Conservation (phyloP, 1,140 invertebrate genomes). For the Drosophila albomicans region DNA sequence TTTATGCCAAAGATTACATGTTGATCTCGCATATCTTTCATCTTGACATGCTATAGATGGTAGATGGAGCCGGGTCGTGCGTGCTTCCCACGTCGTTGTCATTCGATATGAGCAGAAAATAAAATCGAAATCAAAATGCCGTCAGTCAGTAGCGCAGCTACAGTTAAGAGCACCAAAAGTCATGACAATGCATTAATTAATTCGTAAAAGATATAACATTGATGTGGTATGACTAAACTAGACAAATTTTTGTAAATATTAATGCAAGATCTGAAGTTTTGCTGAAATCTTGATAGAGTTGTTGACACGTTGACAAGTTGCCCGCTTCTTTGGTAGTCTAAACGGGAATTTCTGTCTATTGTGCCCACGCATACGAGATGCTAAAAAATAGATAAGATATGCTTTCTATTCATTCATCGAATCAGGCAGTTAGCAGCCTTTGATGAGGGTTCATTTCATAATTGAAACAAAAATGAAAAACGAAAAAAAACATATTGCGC, state of each 20-base stretch:
- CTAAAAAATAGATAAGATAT: slow-evolving; percentile 57
- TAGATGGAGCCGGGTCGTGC: slow-evolving; percentile 53
- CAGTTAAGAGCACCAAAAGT: slow-evolving; percentile 33
- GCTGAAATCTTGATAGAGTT: slow-evolving; percentile 48
- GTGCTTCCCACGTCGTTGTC: slow-evolving; percentile 77
- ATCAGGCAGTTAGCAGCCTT: slow-evolving; percentile 58
- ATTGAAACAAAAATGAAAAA: slow-evolving; percentile 59
- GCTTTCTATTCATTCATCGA: slow-evolving; percentile 47
- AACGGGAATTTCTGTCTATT: slow-evolving; percentile 33
- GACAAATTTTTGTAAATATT: slow-evolving; percentile 35
- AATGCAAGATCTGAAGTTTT: slow-evolving; percentile 44
- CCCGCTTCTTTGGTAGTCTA: slow-evolving; percentile 68
- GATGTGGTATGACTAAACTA: slow-evolving; percentile 38
- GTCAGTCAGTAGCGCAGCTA: slow-evolving; percentile 60
- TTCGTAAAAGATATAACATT: slow-evolving; percentile 4
- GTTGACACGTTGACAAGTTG: slow-evolving; percentile 49
- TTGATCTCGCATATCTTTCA: slow-evolving; percentile 82
- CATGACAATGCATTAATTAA: slow-evolving; percentile 73
- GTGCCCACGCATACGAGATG: slow-evolving; percentile 45
- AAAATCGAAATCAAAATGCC: slow-evolving; percentile 70
- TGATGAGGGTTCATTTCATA: slow-evolving; percentile 68
- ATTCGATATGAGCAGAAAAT: slow-evolving; percentile 53
- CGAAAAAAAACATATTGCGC: slow-evolving; percentile 66
- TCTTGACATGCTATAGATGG: slow-evolving; percentile 47
- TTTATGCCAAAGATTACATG: slow-evolving; percentile 81